A percentile compares a stretch with the other conserved stretches of the same genome.
These are phyloP conservation scores for Trachelipus rathkii DNA, from an alignment of 1,140 invertebrate species.

Conservation along the genomic window DNA sequence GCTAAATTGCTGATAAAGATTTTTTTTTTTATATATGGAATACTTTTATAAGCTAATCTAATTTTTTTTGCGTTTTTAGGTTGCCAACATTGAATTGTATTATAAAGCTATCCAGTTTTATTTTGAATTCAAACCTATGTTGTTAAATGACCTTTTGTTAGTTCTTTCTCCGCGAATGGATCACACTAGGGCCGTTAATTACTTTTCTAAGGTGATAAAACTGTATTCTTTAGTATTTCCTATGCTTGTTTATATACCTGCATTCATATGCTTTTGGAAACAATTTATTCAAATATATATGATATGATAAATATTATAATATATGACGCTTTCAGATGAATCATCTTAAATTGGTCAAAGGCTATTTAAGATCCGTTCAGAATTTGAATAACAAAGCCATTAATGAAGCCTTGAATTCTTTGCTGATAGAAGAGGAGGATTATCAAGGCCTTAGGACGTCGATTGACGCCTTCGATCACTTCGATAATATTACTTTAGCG, in stretches of 20 bases:
- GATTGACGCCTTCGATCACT: conserved; percentile 99
- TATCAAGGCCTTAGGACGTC: conserved; percentile 92
- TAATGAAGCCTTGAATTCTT: conserved; percentile 94
- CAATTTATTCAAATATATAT: too few species aligned
- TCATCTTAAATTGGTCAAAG: conserved; percentile 94
- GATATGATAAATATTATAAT: background rate
- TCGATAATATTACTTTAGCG: conserved; percentile 96
- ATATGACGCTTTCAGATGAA: conserved; percentile 51
- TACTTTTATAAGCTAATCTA: background rate
- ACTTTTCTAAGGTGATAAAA: conserved; percentile 61
- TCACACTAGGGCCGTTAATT: conserved; percentile 78
- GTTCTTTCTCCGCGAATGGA: conserved; percentile 97
- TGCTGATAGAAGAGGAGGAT: conserved; percentile 98
- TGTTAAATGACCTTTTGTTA: conserved; percentile 92
- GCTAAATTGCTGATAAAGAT: too few species aligned
- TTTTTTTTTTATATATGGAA: too few species aligned
- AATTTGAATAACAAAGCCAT: conserved; percentile 98
- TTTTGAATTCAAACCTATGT: conserved; percentile 92
- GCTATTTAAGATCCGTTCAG: conserved; percentile 95
- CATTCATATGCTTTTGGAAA: background rate
- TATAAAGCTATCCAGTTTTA: conserved; percentile 99
- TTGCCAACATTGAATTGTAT: conserved; percentile 98
- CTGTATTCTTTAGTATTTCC: too few species aligned
- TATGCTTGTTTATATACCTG: too few species aligned
- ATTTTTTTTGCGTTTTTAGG: conserved; percentile 51